Evolutionary conservation across 1,140 invertebrate species (phyloP), one percentile per base, ranked within the genome.

Genomic region (Xylocopa sonorina): DNA sequence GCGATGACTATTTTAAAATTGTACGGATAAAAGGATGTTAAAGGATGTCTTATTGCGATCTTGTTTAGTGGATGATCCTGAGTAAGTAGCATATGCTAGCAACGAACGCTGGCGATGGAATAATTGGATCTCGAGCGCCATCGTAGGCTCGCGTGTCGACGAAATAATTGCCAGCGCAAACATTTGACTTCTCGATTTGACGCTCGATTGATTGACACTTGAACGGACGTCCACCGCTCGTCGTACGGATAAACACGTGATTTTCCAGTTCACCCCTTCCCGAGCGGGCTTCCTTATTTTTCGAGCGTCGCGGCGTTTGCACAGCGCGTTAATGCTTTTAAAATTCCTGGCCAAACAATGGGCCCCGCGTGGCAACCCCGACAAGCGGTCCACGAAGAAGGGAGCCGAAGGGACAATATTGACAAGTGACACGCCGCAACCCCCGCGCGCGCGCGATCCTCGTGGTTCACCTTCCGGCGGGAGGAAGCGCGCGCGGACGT

Each of bases 321-420:
- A 41, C 48, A 73, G 64, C 14, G 67, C 57, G 82, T 85, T 83
- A 86, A 85, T 81, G 84, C 83, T 82, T 80, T 79, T 83, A 80
- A 86, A 86, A 86, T 85, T 85, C 81, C 50, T 74, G 55, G 48
- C 62, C 84, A 80, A 83, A 86, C 82, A 71, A 73, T 78, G 46
- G 57, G 24, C 4, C 48, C 48, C 51, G 9, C 34, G 38, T 50
- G 10, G 3, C 29, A 24, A 2, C 60, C 32, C 24, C 3, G 14
- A 32, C 71, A 32, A 24, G 41, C 14, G 16, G 46, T n/a, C 41
- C 58, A 32, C 50, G 67, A 41, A 67, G 38, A 62, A 63, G 55
- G 67, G 73, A 69, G 16, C 64, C 50, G 48, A 58, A 73, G 83
- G 74, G 77, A 82, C 64, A 81, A 85, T 86, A 86, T 86, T 86